Base-by-base conservation (phyloP, 2,113 vertebrate genomes). In the Promerops cafer region DNA sequence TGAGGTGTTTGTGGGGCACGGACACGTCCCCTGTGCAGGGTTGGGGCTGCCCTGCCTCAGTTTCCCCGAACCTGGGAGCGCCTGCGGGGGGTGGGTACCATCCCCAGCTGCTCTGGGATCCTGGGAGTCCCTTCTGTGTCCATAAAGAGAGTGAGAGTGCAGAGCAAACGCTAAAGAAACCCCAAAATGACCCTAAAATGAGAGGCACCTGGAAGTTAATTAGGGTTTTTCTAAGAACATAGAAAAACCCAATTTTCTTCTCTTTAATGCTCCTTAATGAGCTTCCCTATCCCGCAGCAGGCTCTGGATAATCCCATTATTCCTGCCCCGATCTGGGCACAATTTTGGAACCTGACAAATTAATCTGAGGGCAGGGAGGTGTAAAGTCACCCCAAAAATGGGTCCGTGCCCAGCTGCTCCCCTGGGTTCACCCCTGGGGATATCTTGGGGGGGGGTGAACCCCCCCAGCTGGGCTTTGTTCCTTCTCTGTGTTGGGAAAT, bases 301-400 rank as follows among this genome's bases (percentile, higher is more conserved):
- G 83, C 54, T 82, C 30, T 2, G 27, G 66, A 61, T 91, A 94
- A 94, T 93, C 93, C 12, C 83, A 60, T 94, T 94, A 91, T 83
- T 70, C 11, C 83, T 93, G 47, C 37, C 83, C 74, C 0, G 2
- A 3, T 45, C 27, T 14, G 23, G 59, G 18, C 31, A 30, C 61
- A 13, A 28, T 56, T 90, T 79, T 2, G 10, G 49, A 5, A 10
- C 30, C 1, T 44, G 20, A 16, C 10, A 35, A 37, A 74, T 50
- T 33, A 88, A 65, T 52, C 70, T 1, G 2, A 69, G 60, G 28
- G 28, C 30, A 30, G 31, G 42, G 39, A 64, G 83, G 79, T 39
- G 54, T 28, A 47, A 82, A 74, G 30, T 31, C 47, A 10, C 18
- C 49, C 52, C 56, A 15, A 31, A 52, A n/a, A 26, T 1, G 45